These are phyloP conservation scores for Mystacornis crossleyi DNA, from an alignment of 2,113 vertebrate species.

Conservation along the genomic window DNA sequence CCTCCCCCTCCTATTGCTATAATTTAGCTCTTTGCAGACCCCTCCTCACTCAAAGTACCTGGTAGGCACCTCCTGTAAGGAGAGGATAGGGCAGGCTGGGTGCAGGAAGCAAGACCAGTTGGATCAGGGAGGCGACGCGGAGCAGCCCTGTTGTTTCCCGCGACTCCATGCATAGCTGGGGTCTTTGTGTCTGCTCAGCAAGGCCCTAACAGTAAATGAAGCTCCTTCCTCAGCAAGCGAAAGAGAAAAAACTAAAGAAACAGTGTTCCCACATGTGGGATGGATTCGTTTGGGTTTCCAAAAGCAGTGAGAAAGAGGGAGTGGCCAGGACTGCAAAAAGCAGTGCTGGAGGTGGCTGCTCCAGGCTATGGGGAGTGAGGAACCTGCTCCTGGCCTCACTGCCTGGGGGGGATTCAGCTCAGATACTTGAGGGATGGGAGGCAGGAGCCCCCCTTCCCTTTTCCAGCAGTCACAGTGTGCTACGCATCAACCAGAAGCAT, in stretches of 20 bases:
- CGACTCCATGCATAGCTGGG: background rate
- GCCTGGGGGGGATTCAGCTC: background rate
- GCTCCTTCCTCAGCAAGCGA: background rate
- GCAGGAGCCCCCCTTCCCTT: background rate
- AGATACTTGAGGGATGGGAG: background rate
- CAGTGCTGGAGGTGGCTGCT: fast-evolving
- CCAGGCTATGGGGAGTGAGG: background rate
- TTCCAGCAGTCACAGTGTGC: background rate
- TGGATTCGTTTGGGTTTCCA: background rate
- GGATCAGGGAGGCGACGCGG: fast-evolving
- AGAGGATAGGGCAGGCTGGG: background rate
- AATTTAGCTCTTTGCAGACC: background rate
- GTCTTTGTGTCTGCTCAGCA: background rate
- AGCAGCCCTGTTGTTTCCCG: background rate
- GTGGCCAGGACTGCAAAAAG: background rate
- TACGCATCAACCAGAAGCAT: fast-evolving
- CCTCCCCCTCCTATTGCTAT: background rate
- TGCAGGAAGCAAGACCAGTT: background rate
- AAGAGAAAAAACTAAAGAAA: background rate
- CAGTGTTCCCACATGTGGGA: background rate
- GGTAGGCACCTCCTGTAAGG: background rate
- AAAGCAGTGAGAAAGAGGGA: background rate
- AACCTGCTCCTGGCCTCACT: background rate
- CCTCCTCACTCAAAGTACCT: background rate
- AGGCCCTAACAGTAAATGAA: background rate